Evolutionary conservation across 1,140 invertebrate species (phyloP), one percentile per base, ranked within the genome.

Genomic region (Drosophila virilis): DNA sequence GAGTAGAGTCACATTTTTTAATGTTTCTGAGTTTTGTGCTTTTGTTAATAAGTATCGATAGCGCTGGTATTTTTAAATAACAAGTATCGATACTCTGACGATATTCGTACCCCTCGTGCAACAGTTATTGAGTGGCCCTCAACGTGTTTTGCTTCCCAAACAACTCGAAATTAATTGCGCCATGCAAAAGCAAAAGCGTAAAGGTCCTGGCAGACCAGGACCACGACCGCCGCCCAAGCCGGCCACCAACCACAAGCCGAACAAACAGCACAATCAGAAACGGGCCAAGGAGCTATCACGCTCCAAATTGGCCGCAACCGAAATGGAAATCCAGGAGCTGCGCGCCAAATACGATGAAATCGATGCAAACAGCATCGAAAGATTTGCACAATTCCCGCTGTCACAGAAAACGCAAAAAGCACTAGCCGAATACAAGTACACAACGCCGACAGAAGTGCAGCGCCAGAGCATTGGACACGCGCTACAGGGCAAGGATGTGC

Each of bases 381-480:
- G 92, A 55, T 98, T 98, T 91, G 92, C 93, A 66, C 95, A 98
- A 91, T 95, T 98, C 9, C 97, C 97, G 1, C 89, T 98, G 5
- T 97, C 96, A 0, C 91, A 93, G 54, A 95, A 95, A 90, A 98
- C 97, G 1, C 89, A 95, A 32, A 95, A 95, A 93, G 98, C 97
- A 5, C 92, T 99, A 17, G 94, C 94, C 80, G 95, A 97, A 64
- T 94, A 93, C 71, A 95, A 95, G 48, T 99, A 95, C 85, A 91
- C 92, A 9, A 94, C 93, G 51, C 97, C 98, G 50, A 99, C 98
- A 10, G 97, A 98, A 83, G 98, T 99, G 92, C 99, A 99, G 91
- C 95, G 94, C 74, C 95, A 98, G 93, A 95, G 96, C 52, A 96
- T 99, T 67, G 95, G 95, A 2, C 94, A 96, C 50, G 96, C 97